Evolutionary conservation across 1,140 invertebrate genomes (phyloP).

Genomic region (Apolygus lucorum): DNA sequence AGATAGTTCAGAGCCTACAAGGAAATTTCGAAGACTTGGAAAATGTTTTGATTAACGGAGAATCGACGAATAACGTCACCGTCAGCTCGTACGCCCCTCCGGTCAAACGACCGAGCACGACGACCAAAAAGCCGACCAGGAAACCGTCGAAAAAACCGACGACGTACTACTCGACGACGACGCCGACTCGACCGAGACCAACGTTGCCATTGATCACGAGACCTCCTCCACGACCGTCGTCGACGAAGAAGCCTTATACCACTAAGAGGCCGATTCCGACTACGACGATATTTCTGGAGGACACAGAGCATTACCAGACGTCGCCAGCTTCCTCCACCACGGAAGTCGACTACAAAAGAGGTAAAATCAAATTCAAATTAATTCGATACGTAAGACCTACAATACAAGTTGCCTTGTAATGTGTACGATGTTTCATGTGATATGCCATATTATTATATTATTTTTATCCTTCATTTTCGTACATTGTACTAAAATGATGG

Average conservation of each 20-base stretch:
- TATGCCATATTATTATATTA: no score
- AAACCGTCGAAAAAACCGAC: constrained; percentile 35
- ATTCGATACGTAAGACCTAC: no score
- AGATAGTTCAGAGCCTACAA: constrained; percentile 69
- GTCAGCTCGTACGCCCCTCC: constrained; percentile 24
- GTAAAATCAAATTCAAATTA: constrained; percentile 44
- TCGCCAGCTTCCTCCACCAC: constrained; percentile 32
- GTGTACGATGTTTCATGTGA: no score
- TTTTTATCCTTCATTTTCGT: no score
- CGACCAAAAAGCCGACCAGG: constrained; percentile 42
- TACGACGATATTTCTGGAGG: constrained; percentile 24
- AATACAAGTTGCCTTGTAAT: no score
- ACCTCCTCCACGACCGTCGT: constrained; percentile 28
- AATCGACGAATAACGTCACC: constrained; percentile 30
- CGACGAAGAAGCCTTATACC: constrained; percentile 27
- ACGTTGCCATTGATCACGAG: constrained; percentile 13
- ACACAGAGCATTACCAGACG: background rate
- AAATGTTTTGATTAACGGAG: constrained; percentile 56
- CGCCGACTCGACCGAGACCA: constrained; percentile 25
- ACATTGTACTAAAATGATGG: no score
- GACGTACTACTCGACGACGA: constrained; percentile 21
- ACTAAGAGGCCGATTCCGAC: constrained; percentile 17
- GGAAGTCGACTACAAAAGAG: constrained; percentile 51
- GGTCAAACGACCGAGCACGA: constrained; percentile 39
- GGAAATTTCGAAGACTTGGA: constrained; percentile 69